Conservation (phyloP, 2,888 invertebrate genomes). For the Morpho achilles region DNA sequence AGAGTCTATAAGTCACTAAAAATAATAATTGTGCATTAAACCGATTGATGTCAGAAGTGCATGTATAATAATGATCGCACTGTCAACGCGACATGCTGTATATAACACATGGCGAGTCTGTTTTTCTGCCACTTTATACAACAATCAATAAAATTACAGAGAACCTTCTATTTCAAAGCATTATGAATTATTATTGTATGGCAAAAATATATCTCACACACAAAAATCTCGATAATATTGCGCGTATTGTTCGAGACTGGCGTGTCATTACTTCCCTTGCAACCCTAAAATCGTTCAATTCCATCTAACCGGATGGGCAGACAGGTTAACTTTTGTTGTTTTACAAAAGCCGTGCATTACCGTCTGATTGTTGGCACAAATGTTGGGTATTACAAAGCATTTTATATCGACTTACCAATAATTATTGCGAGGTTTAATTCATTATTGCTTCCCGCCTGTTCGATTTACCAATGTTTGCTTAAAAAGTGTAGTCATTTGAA, state of each 20-base stretch:
- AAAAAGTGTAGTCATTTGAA: not conserved
- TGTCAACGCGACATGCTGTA: slow-evolving; percentile 70
- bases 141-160: not conserved
- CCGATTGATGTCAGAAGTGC: slow-evolving; percentile 52
- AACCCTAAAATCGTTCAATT: slow-evolving; percentile 77
- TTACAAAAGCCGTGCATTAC: slow-evolving; percentile 73
- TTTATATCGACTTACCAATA: slow-evolving; percentile 54
- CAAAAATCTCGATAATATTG: slow-evolving; percentile 25
- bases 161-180: slow-evolving; percentile 12
- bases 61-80: slow-evolving; percentile 57
- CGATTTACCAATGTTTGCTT: slow-evolving; percentile 15
- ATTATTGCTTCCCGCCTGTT: slow-evolving; percentile 42
- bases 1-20: not conserved
- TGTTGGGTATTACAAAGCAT: slow-evolving; percentile 71
- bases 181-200: slow-evolving; percentile 15
- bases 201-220: slow-evolving; percentile 6
- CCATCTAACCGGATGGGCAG: slow-evolving; percentile 61
- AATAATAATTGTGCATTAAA: slow-evolving; percentile 25
- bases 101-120: slow-evolving; percentile 64
- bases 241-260: slow-evolving; percentile 62
- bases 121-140: slow-evolving; percentile 34
- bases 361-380: slow-evolving; percentile 74
- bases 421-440: slow-evolving; percentile 50
- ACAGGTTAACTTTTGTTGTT: slow-evolving; percentile 78
- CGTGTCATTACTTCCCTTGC: slow-evolving; percentile 76